Percentiles rank a stretch among this genome's conserved stretches.
Evolutionary conservation across 2,888 invertebrate genomes (phyloP).

Genomic region (Eucera pruinosa): DNA sequence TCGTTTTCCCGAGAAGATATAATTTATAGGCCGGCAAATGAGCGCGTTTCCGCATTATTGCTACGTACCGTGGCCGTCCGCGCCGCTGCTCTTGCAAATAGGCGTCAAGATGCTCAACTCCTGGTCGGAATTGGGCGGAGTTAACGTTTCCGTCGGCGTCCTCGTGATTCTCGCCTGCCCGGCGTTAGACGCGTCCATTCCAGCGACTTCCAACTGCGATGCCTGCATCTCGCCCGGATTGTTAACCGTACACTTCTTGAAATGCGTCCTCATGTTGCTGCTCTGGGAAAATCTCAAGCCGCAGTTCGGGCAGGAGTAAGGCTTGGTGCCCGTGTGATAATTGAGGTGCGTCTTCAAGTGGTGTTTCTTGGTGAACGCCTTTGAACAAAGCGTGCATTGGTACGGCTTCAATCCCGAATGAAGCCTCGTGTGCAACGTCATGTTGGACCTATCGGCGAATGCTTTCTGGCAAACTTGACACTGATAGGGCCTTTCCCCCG

Average conservation of each 20-base stretch:
- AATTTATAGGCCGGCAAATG: too few relatives aligned
- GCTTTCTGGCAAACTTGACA: constrained; percentile 93
- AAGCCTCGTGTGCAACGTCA: constrained; percentile 92
- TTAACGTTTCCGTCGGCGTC: constrained; percentile 67
- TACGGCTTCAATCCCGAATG: constrained; percentile 94
- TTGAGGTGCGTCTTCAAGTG: constrained; percentile 94
- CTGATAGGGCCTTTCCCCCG: constrained; percentile 92
- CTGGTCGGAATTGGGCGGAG: constrained; percentile 79
- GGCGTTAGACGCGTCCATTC: not conserved
- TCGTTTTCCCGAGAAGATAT: too few relatives aligned
- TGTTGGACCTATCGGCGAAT: constrained; percentile 93
- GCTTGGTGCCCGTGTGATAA: constrained; percentile 93
- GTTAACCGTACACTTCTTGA: constrained; percentile 88
- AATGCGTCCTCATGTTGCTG: constrained; percentile 94
- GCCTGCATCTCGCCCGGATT: constrained; percentile 28
- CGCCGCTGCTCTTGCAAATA: constrained; percentile 43
- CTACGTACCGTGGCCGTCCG: constrained; percentile 43
- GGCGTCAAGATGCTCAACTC: constrained; percentile 75
- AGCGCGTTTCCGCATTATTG: too few relatives aligned
- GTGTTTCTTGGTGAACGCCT: constrained; percentile 94
- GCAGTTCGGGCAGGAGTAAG: constrained; percentile 90
- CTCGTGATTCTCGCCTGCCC: constrained; percentile 31
- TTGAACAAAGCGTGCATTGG: constrained; percentile 88
- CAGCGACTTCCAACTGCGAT: not conserved
- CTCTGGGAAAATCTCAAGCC: constrained; percentile 92